Conservation (phyloP, 2,113 vertebrate species). For the Tragelaphus imberbis region DNA sequence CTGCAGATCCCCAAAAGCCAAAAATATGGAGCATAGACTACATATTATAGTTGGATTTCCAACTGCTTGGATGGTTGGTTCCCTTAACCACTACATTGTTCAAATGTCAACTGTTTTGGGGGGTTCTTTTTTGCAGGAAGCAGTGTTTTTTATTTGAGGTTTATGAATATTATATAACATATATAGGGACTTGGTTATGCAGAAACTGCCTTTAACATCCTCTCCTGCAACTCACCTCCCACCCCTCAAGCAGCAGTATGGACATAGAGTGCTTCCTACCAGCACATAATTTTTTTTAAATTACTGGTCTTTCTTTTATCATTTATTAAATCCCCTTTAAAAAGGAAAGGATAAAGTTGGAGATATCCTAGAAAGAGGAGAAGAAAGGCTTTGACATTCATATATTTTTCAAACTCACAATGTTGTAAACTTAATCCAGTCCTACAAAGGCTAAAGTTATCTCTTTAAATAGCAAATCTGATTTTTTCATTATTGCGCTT, state of each 20-base stretch:
- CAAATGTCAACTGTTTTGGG: neutral
- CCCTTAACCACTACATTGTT: neutral
- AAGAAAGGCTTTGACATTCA: neutral
- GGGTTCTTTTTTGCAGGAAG: neutral
- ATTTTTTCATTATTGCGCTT: neutral
- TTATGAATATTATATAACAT: neutral
- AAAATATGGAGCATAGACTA: neutral
- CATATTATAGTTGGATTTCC: neutral
- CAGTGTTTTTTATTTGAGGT: neutral
- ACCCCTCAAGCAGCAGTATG: neutral
- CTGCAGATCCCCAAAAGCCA: neutral
- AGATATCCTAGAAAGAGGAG: neutral
- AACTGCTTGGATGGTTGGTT: neutral
- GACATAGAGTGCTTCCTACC: neutral
- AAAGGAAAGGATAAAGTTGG: neutral
- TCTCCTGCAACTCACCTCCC: neutral
- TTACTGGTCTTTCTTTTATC: neutral
- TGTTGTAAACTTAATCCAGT: neutral
- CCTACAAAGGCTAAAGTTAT: neutral
- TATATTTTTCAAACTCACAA: neutral
- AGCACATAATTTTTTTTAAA: neutral
- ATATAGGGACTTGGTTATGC: neutral
- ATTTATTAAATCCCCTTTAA: neutral
- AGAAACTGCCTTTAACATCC: neutral
- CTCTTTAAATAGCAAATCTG: neutral